phyloP scores from a whole-genome alignment of 2,113 vertebrate genomes.

The Zosterops lateralis region DNA sequence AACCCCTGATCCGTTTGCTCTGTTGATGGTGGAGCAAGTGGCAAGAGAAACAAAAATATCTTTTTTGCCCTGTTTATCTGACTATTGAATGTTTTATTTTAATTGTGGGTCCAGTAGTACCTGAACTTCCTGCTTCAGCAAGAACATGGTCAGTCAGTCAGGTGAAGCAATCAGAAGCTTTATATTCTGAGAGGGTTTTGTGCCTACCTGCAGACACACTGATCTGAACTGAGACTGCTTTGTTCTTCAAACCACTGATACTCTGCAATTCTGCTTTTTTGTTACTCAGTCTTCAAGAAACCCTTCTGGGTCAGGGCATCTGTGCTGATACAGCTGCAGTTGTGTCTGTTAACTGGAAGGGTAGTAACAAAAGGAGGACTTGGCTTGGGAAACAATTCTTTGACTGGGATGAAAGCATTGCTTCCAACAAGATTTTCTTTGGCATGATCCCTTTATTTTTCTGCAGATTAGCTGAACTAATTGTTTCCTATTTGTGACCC shows the following conservation, averaged over 20 bases:
- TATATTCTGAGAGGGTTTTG: neutral
- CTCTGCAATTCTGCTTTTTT: neutral
- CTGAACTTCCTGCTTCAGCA: neutral
- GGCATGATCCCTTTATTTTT: conserved; percentile 42
- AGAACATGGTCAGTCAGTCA: neutral
- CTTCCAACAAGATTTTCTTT: conserved; percentile 61
- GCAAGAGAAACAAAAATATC: neutral
- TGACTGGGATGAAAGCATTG: neutral
- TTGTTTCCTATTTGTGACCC: conserved; percentile 61
- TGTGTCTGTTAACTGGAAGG: neutral
- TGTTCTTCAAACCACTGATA: neutral
- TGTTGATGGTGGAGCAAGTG: neutral
- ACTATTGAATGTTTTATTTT: neutral
- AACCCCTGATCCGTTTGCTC: neutral
- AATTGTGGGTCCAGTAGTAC: neutral
- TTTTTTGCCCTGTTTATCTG: neutral
- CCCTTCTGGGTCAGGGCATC: neutral
- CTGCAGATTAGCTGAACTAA: conserved; percentile 49
- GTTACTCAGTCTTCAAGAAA: neutral
- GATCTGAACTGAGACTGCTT: neutral
- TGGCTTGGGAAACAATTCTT: conserved; percentile 35
- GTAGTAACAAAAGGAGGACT: neutral
- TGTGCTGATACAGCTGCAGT: neutral
- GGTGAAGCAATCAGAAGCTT: neutral
- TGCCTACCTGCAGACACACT: neutral